Percentiles rank a stretch among this genome's conserved stretches.
These are phyloP conservation scores for Physocephala rufipes DNA, from an alignment of 2,888 invertebrate species.

Conservation along the genomic window DNA sequence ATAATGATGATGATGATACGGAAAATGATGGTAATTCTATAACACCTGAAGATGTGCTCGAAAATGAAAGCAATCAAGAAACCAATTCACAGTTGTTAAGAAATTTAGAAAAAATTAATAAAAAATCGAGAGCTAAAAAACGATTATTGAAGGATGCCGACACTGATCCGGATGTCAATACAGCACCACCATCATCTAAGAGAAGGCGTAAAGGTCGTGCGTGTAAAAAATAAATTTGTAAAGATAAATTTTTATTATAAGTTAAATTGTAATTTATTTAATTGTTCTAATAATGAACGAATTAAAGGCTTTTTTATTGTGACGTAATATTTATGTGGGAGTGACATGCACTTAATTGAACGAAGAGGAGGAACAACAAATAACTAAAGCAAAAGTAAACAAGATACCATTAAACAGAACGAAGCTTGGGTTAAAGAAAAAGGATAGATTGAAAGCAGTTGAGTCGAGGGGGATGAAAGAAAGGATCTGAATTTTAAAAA, in stretches of 20 bases:
- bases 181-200: slow-evolving; percentile 44
- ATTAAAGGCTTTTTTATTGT: too few species aligned
- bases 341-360: too few species aligned
- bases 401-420: too few species aligned
- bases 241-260: not conserved
- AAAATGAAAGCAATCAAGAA: slow-evolving; percentile 50
- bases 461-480: too few species aligned
- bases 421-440: too few species aligned
- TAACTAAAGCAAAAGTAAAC: too few species aligned
- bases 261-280: not conserved
- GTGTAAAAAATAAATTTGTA: slow-evolving; percentile 44
- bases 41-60: slow-evolving; percentile 46
- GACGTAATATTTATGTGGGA: too few species aligned
- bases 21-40: slow-evolving; percentile 13
- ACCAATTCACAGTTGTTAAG: slow-evolving; percentile 52
- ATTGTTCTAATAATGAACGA: slow-evolving; percentile 11
- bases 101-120: slow-evolving; percentile 55
- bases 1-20: slow-evolving; percentile 40
- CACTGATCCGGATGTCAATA: slow-evolving; percentile 41
- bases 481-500: too few species aligned
- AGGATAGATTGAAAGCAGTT: too few species aligned
- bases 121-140: slow-evolving; percentile 48
- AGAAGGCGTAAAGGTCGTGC: slow-evolving; percentile 43
- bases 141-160: slow-evolving; percentile 47
- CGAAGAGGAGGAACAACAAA: too few species aligned